These are phyloP conservation scores for Linnaemya vulpina DNA, from an alignment of 2,888 invertebrate genomes.

Conservation along the genomic window DNA sequence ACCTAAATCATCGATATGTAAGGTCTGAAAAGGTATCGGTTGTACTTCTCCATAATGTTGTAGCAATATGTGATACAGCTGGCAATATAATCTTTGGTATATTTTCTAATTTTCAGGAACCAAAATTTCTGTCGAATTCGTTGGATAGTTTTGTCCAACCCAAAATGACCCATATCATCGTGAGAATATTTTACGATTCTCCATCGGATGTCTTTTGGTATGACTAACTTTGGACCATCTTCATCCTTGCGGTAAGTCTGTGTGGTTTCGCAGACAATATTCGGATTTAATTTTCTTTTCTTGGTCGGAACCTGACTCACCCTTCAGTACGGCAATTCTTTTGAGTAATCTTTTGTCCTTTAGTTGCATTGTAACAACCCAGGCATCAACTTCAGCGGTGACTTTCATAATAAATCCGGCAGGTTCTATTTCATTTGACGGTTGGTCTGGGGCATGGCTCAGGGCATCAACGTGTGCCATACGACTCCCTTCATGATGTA, in stretches of 20 bases:
- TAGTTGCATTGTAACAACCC: constrained; percentile 65
- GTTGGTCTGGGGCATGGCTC: background rate
- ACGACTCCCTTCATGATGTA: constrained; percentile 4
- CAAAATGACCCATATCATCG: too few species aligned
- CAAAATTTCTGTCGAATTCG: constrained; percentile 11
- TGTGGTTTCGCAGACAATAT: background rate
- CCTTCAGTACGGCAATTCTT: background rate
- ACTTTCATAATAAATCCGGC: constrained; percentile 33
- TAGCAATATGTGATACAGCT: background rate
- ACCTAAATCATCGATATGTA: background rate
- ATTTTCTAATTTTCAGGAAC: constrained; percentile 9
- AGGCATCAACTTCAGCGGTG: constrained; percentile 48
- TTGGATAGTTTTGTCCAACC: constrained; percentile 1
- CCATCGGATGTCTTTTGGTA: background rate
- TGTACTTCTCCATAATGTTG: background rate
- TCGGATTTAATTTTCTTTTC: background rate
- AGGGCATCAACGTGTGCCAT: background rate
- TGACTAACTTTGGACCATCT: background rate
- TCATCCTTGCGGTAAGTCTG: background rate
- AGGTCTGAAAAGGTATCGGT: background rate
- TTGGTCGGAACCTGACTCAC: background rate
- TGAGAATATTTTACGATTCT: background rate
- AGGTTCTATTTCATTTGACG: background rate
- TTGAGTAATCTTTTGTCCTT: constrained; percentile 31
- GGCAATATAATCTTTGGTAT: constrained; percentile 2